These are phyloP conservation scores for Crocodylus rhombifer DNA, from an alignment of 2,797 vertebrate genomes.

Conservation along the genomic window DNA sequence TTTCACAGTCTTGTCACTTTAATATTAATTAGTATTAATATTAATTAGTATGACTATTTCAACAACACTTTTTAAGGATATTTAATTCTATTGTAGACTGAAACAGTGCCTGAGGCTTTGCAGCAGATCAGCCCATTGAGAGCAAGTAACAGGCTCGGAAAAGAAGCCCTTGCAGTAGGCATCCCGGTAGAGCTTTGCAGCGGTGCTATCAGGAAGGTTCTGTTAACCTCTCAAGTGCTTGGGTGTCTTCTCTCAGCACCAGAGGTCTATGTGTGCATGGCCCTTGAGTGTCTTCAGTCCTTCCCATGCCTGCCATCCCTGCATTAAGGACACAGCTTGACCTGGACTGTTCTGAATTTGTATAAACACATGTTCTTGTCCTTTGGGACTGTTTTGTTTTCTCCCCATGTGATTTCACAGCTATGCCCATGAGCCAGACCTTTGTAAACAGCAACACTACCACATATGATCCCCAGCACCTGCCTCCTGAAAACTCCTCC, in stretches of 20 bases:
- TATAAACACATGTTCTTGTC: not conserved
- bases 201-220: not conserved
- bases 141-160: not conserved
- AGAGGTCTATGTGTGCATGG: not conserved
- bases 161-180: not conserved
- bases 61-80: no score
- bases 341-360: not conserved
- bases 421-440: accelerated
- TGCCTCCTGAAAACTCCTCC: slow-evolving; percentile 77
- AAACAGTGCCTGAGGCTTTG: not conserved
- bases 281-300: not conserved
- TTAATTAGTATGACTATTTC: no score
- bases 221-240: not conserved
- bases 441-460: not conserved
- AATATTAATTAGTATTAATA: no score
- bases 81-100: not conserved
- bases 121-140: not conserved
- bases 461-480: slow-evolving; percentile 72
- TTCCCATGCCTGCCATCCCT: not conserved
- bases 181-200: not conserved
- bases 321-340: not conserved
- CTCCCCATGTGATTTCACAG: not conserved
- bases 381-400: not conserved
- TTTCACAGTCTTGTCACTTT: no score
- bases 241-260: not conserved